phyloP scores from a whole-genome alignment of 2,888 invertebrate genomes.

The Adelphocoris suturalis region DNA sequence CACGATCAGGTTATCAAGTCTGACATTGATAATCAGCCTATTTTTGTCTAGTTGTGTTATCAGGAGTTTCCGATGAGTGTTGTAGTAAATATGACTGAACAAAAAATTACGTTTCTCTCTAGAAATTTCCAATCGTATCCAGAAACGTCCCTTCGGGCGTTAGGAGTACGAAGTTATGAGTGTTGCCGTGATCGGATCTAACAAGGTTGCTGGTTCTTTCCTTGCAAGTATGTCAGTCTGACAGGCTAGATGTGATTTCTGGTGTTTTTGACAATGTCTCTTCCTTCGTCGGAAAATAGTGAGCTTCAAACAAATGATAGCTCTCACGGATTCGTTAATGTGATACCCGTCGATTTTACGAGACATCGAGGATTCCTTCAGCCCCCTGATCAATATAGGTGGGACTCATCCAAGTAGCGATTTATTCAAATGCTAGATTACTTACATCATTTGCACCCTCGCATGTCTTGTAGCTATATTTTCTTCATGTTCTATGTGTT shows the following conservation, averaged over 20 bases:
- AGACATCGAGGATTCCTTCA: conserved; percentile 81
- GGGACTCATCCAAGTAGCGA: conserved; percentile 74
- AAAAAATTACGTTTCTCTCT: neutral
- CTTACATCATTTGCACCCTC: neutral
- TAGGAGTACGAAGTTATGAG: neutral
- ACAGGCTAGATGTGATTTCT: conserved; percentile 66
- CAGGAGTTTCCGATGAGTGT: neutral
- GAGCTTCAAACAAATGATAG: conserved; percentile 74
- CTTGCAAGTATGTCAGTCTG: conserved; percentile 48
- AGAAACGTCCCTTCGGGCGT: conserved; percentile 34
- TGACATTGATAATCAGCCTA: conserved; percentile 40
- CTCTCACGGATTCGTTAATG: conserved; percentile 81
- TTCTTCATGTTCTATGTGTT: neutral
- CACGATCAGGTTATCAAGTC: conserved; percentile 16
- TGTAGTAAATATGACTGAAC: conserved; percentile 18
- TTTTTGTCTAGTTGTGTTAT: conserved; percentile 35
- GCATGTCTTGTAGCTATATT: neutral
- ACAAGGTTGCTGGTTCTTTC: conserved; percentile 22
- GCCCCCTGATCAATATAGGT: conserved; percentile 83
- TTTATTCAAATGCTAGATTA: neutral
- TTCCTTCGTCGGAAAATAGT: conserved; percentile 73
- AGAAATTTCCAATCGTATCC: neutral
- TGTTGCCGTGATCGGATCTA: conserved; percentile 27
- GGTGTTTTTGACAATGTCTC: conserved; percentile 71
- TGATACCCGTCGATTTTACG: conserved; percentile 83